These are phyloP conservation scores for Sinohyriopsis cumingii DNA, from an alignment of 2,888 invertebrate genomes.

Conservation along the genomic window DNA sequence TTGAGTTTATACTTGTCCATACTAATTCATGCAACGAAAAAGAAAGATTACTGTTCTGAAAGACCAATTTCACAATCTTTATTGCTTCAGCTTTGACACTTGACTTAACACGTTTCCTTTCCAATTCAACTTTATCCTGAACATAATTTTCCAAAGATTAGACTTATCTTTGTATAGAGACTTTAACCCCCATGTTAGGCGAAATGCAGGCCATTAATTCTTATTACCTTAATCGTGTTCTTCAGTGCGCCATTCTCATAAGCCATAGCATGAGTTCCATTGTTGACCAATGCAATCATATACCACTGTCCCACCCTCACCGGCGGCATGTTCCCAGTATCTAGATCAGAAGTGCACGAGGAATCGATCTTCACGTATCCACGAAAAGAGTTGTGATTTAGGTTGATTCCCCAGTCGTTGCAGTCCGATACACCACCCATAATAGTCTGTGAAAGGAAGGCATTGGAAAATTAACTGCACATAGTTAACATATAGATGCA, in stretches of 20 bases:
- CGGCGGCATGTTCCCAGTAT: slow-evolving; percentile 27
- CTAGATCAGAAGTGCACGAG: slow-evolving; percentile 42
- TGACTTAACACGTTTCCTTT: too few species aligned
- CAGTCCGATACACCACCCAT: slow-evolving; percentile 47
- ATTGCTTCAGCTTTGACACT: neutral
- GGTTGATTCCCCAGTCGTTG: slow-evolving; percentile 51
- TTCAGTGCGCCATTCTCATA: slow-evolving; percentile 37
- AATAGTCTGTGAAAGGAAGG: slow-evolving; percentile 35
- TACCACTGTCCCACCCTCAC: slow-evolving; percentile 46
- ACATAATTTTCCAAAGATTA: too few species aligned
- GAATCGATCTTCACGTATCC: slow-evolving; percentile 31
- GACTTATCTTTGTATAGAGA: too few species aligned
- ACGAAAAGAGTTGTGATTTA: slow-evolving; percentile 48
- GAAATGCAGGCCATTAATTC: neutral
- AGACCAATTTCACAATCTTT: neutral
- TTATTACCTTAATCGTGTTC: slow-evolving; percentile 32
- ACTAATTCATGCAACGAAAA: neutral
- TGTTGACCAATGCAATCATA: slow-evolving; percentile 47
- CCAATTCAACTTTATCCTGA: too few species aligned
- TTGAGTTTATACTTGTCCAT: too few species aligned
- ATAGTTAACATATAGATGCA: neutral
- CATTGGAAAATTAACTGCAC: neutral
- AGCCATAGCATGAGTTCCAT: slow-evolving; percentile 41
- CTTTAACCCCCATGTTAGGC: too few species aligned
- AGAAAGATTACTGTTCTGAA: neutral